These are phyloP conservation scores for Drosophila neocordata DNA, from an alignment of 1,140 invertebrate species.

Conservation along the genomic window DNA sequence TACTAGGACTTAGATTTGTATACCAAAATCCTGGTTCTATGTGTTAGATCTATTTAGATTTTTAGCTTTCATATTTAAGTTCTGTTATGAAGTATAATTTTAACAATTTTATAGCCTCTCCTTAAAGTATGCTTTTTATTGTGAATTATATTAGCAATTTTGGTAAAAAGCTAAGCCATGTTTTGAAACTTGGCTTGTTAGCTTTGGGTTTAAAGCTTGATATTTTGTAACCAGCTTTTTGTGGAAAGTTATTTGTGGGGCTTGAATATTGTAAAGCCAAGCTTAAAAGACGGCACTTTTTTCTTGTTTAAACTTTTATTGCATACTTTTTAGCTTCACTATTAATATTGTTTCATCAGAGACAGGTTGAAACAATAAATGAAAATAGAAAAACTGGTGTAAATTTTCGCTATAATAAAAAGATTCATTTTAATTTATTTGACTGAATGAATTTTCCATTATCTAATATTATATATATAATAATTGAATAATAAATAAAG, in stretches of 20 bases:
- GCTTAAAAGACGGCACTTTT: background rate
- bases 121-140: background rate
- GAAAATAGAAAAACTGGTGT: no score
- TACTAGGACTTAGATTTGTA: background rate
- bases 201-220: background rate
- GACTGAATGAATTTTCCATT: no score
- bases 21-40: background rate
- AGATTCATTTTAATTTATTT: no score
- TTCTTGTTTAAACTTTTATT: background rate
- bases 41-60: no score
- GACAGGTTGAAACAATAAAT: no score
- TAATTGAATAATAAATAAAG: no score
- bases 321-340: background rate
- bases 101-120: background rate
- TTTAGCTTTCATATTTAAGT: background rate
- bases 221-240: background rate
- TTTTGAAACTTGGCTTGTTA: background rate
- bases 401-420: no score
- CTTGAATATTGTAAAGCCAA: background rate
- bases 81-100: background rate
- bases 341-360: no score
- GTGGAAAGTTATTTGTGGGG: background rate
- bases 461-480: no score
- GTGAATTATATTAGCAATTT: background rate
- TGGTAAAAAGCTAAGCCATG: background rate